Evolutionary conservation across 1,140 invertebrate genomes (phyloP).

Genomic region (Papilio polytes): DNA sequence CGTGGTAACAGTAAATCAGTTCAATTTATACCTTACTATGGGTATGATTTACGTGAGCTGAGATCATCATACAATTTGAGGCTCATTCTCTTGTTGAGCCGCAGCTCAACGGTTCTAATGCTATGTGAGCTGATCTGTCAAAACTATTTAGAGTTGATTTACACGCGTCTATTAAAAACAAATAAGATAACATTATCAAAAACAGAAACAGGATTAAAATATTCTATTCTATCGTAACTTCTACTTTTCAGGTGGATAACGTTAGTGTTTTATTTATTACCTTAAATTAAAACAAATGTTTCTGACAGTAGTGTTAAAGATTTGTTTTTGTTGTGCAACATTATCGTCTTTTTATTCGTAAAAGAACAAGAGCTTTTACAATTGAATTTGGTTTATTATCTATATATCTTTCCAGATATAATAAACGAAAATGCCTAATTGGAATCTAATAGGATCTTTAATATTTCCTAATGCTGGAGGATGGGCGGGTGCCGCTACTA

Average conservation of each 20-base stretch:
- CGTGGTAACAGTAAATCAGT: no score
- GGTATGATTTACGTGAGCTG: no score
- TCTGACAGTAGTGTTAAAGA: not conserved
- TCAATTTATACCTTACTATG: no score
- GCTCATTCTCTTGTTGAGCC: no score
- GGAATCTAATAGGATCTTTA: slow-evolving; percentile 56
- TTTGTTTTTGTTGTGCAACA: not conserved
- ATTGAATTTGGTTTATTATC: not conserved
- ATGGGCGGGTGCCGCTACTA: slow-evolving; percentile 55
- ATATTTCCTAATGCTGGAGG: slow-evolving; percentile 67
- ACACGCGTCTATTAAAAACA: no score
- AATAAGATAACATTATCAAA: not conserved
- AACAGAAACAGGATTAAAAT: not conserved
- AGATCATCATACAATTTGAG: no score
- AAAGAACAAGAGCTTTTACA: not conserved
- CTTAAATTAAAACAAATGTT: not conserved
- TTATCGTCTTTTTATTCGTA: not conserved
- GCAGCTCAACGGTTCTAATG: no score
- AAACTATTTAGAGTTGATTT: no score
- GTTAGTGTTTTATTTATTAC: not conserved
- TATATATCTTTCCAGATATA: not conserved
- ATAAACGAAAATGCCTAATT: slow-evolving; percentile 55
- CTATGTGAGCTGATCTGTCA: no score
- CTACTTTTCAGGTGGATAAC: not conserved
- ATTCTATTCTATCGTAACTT: not conserved